A percentile compares a stretch with the other conserved stretches of the same genome.
Evolutionary conservation across 2,888 invertebrate genomes (phyloP).

Genomic region (Dermolepida albohirtum): DNA sequence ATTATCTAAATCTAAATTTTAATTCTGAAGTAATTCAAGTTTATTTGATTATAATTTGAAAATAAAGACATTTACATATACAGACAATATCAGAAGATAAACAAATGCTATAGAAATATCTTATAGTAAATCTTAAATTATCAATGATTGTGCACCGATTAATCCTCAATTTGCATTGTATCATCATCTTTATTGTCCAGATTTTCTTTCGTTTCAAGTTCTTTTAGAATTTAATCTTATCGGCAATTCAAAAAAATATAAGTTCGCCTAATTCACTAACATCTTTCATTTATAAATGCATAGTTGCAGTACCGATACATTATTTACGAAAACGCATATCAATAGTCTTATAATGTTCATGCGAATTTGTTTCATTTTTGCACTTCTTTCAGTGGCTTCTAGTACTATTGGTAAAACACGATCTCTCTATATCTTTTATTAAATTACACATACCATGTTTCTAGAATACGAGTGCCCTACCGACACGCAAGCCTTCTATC

Average conservation of each 20-base stretch:
- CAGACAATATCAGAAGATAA: background rate
- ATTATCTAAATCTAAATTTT: too few species aligned
- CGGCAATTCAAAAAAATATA: constrained; percentile 4
- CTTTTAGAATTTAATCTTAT: constrained; percentile 16
- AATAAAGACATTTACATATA: too few species aligned
- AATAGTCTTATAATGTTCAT: constrained; percentile 8
- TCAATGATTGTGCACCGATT: background rate
- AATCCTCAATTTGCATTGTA: background rate
- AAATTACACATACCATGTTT: background rate
- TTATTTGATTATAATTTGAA: too few species aligned
- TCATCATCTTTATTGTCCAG: constrained; percentile 1
- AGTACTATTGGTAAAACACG: constrained; percentile 10
- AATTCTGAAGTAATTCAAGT: too few species aligned
- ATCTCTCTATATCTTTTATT: background rate
- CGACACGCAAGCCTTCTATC: constrained; percentile 8
- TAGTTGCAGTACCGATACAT: too few species aligned
- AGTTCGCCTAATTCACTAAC: background rate
- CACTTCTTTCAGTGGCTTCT: background rate
- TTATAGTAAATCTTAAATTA: constrained; percentile 8
- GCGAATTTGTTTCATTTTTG: background rate
- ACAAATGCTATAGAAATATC: constrained; percentile 4
- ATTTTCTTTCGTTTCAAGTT: background rate
- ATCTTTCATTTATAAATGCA: constrained; percentile 1
- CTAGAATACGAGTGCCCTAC: constrained; percentile 27
- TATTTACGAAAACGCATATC: too few species aligned